Evolutionary conservation across 2,888 invertebrate species (phyloP), one percentile per base, ranked within the genome.

Genomic region (Drosophila leonis): DNA sequence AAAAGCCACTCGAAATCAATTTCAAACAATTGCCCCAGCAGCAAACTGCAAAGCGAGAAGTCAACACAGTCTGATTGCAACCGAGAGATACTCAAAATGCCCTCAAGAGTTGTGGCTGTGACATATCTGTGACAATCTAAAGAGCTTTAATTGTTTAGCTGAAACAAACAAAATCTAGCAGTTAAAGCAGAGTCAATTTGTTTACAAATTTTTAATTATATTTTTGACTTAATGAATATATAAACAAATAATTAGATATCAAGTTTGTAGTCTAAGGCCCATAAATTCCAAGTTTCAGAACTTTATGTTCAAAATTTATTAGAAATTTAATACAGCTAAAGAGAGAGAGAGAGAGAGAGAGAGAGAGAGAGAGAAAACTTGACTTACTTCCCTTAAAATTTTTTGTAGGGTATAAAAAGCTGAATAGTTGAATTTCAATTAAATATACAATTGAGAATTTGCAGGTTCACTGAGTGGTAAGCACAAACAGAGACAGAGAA

Each of bases 1-100:
- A 84, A 84, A 87, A 72, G 68, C 39, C 73, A 66, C 60, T 78
- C 46, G 60, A 51, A 62, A 64, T 63, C 75, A 52, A 68, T 64
- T 66, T 46, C 56, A 24, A 37, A 44, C 65, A 77, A 72, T 60
- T 64, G 61, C 33, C 24, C 48, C 49, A 42, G 10, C 48, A 29
- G 35, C 37, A 15, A 56, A 41, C 44, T 24, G 20, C 48, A 33
- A 44, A 48, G 12, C 15, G 27, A 48, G 39, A 54, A 56, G 39
- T 15, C 33, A 52, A n/a, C 37, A 20, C 35, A 42, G 42, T 31
- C 12, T 42, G 35, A 18, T 31, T 10, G 5, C 12, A 33, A 37
- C 72, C 15, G 15, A 1, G 7, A 37, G 39, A 37, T 72, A 65
- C 65, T 48, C 33, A 15, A 49, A 13, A 59, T 15, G 20, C 33